Base-by-base conservation (phyloP, 2,888 invertebrate species). In the Abrostola triplasia region DNA sequence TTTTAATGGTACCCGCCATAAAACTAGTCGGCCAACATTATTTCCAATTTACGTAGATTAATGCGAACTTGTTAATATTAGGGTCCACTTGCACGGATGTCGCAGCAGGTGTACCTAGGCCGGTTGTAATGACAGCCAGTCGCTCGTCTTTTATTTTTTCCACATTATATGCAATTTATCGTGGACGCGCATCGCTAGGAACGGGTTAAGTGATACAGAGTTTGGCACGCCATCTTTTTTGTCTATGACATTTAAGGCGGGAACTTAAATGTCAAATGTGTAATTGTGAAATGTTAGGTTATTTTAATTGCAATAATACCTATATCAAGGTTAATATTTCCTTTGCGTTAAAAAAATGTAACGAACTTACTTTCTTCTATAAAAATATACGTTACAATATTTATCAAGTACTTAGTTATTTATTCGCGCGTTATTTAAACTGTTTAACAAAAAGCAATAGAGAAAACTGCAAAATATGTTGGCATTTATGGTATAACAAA, bases 31-130 rank as follows among this genome's bases (percentile, higher is more conserved):
- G n/a, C 53, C 57, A 52, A 40, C 47, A 12, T 36, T 53, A 48
- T 64, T 64, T 38, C 54, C 57, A 65, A 57, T 60, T 62, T 53
- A 55, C 36, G 13, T 76, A 68, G 48, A 75, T 69, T 64, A 58
- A 73, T 67, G 48, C 55, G 37, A 58, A 67, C 47, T 56, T 51
- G 50, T 59, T 79, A 77, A 73, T 76, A 64, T 57, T 66, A 76
- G 68, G 70, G 56, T 70, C 38, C n/a, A 63, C 54, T 38, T 51
- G 62, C 38, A 60, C 49, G 48, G 49, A 60, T 57, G 54, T 68
- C 12, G 57, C 41, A 42, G 72, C 78, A 77, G 78, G 80, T 79
- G 80, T 56, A 77, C 35, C 56, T 58, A 62, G 64, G 67, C 72
- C 61, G 70, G 70, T 72, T 68, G 42, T 71, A 77, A 76, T 79